These are phyloP conservation scores for Drosophila longiperda DNA, from an alignment of 2,888 invertebrate genomes.

Conservation along the genomic window DNA sequence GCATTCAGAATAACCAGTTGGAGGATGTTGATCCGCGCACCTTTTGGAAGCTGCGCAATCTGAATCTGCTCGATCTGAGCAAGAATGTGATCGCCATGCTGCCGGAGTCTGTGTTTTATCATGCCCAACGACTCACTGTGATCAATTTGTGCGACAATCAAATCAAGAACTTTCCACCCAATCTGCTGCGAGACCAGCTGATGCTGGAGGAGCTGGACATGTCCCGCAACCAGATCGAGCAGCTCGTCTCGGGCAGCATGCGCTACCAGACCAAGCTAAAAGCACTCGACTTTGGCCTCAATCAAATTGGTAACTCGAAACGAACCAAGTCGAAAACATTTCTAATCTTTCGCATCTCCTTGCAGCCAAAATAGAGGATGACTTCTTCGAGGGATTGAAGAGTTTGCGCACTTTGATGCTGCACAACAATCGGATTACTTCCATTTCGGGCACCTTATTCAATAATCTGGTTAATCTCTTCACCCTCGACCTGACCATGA, in stretches of 20 bases:
- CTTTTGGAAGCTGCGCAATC: constrained; percentile 86
- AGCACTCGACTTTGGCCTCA: constrained; percentile 88
- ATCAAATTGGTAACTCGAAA: constrained; percentile 85
- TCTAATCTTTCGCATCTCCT: background rate
- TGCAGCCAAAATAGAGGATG: constrained; percentile 79
- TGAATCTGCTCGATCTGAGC: constrained; percentile 88
- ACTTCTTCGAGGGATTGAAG: constrained; percentile 79
- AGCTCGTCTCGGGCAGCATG: constrained; percentile 86
- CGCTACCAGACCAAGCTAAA: constrained; percentile 86
- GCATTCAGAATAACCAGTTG: constrained; percentile 87
- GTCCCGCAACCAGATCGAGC: constrained; percentile 87
- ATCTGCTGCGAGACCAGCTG: constrained; percentile 86
- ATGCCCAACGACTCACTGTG: constrained; percentile 82
- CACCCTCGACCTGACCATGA: constrained; percentile 83
- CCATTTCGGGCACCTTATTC: constrained; percentile 82
- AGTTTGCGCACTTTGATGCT: constrained; percentile 84
- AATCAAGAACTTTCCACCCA: constrained; percentile 86
- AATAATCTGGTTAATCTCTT: constrained; percentile 75
- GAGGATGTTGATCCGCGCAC: constrained; percentile 86
- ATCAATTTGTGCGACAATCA: constrained; percentile 84
- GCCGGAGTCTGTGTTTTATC: constrained; percentile 86
- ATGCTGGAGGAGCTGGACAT: constrained; percentile 88
- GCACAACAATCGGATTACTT: constrained; percentile 85
- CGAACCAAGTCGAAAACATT: background rate
- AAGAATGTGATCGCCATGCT: constrained; percentile 86